Conservation (phyloP, 2,113 vertebrate species). For the Mellivora capensis region DNA sequence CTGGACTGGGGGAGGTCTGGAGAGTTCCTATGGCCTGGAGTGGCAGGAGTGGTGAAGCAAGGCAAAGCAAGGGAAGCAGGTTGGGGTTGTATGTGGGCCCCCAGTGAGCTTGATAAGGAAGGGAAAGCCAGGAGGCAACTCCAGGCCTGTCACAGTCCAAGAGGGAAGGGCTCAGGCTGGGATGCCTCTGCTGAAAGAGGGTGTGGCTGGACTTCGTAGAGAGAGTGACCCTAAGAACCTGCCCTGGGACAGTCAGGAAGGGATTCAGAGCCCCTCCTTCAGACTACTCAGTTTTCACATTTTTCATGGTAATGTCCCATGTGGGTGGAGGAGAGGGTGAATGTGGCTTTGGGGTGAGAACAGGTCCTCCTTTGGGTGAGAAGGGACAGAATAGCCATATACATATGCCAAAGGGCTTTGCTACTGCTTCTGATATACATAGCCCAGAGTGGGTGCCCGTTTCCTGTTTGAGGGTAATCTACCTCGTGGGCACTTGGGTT, state of each 20-base stretch:
- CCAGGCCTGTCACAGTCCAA: background rate
- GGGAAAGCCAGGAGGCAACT: background rate
- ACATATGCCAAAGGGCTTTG: background rate
- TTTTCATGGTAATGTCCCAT: background rate
- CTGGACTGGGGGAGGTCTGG: background rate
- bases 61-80: conserved; percentile 23
- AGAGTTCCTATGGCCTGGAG: background rate
- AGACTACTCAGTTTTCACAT: background rate
- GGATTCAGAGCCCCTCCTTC: background rate
- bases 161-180: background rate
- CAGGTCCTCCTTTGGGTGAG: background rate
- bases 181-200: background rate
- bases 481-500: background rate
- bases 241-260: background rate
- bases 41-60: conserved; percentile 25
- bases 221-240: background rate
- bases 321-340: background rate
- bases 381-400: background rate
- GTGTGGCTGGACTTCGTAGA: background rate
- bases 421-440: background rate
- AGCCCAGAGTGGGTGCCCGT: background rate
- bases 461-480: background rate
- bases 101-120: background rate
- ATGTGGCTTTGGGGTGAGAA: background rate
- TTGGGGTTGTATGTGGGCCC: background rate